These are phyloP conservation scores for Cryptocephalus primarius DNA, from an alignment of 2,888 invertebrate species.

Conservation along the genomic window DNA sequence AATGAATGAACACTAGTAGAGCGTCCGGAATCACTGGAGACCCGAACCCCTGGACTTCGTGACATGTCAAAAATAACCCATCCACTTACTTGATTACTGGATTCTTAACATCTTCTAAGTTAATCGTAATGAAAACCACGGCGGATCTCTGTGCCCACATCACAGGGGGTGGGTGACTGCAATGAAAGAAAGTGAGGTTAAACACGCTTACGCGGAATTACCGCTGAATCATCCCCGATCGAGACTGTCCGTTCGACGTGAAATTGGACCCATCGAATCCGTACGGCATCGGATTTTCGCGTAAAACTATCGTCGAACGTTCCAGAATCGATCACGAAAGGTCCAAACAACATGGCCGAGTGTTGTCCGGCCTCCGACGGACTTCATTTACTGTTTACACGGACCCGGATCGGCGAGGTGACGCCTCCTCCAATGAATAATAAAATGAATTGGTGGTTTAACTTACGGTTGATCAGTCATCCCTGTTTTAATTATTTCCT, in stretches of 20 bases:
- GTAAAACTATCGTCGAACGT: slow-evolving; percentile 15
- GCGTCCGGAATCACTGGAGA: too few species aligned
- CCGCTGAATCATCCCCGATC: background rate
- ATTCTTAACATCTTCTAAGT: slow-evolving; percentile 80
- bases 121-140: slow-evolving; percentile 77
- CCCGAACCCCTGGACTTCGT: too few species aligned
- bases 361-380: slow-evolving; percentile 1
- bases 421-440: too few species aligned
- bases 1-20: too few species aligned
- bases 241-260: slow-evolving; percentile 1
- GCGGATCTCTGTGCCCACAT: slow-evolving; percentile 89
- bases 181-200: slow-evolving; percentile 23
- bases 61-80: too few species aligned
- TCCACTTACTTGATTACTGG: slow-evolving; percentile 62
- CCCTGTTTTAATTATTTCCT: slow-evolving; percentile 10
- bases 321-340: slow-evolving; percentile 27
- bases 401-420: too few species aligned
- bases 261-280: background rate
- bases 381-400: background rate
- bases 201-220: slow-evolving; percentile 2
- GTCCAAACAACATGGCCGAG: slow-evolving; percentile 29
- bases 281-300: background rate
- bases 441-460: background rate
- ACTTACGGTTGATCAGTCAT: slow-evolving; percentile 30
- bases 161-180: slow-evolving; percentile 66